phyloP scores from a whole-genome alignment of 2,888 invertebrate genomes.

The Drosophila multiciliata region DNA sequence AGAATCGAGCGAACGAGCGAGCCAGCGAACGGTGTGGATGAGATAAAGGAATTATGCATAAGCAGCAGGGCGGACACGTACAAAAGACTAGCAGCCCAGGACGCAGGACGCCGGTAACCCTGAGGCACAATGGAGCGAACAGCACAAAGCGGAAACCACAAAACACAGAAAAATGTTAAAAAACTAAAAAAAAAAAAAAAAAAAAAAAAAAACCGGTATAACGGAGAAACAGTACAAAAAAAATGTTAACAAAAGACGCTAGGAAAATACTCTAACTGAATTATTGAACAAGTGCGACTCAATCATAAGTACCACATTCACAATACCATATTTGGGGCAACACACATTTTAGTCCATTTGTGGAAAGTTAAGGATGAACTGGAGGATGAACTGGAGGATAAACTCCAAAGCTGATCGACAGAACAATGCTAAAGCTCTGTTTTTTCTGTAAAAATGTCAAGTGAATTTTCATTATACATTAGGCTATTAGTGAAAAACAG shows the following conservation, averaged over 20 bases:
- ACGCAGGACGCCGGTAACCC: slow-evolving; percentile 19
- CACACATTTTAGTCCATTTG: neutral
- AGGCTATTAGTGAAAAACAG: neutral
- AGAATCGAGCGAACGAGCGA: slow-evolving; percentile 4
- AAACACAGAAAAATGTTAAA: slow-evolving; percentile 45
- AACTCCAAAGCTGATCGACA: neutral
- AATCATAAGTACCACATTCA: neutral
- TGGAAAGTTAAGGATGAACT: too few relatives aligned
- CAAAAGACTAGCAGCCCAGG: slow-evolving; percentile 47
- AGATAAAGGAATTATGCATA: slow-evolving; percentile 78
- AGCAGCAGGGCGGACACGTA: slow-evolving; percentile 45
- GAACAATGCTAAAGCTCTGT: too few relatives aligned
- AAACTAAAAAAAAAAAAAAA: neutral
- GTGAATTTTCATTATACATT: neutral
- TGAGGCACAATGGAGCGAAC: slow-evolving; percentile 36
- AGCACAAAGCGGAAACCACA: slow-evolving; percentile 67
- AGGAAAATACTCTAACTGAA: slow-evolving; percentile 14
- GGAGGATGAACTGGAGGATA: too few relatives aligned
- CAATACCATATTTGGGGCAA: neutral
- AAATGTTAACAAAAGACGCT: slow-evolving; percentile 17
- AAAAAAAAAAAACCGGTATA: slow-evolving; percentile 16
- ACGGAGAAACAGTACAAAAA: slow-evolving; percentile 22
- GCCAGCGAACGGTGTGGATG: slow-evolving; percentile 43
- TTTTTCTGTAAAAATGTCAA: neutral
- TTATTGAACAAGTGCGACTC: neutral